Evolutionary conservation across 2,888 invertebrate species (phyloP), one percentile per base, ranked within the genome.

Genomic region (Parnassius glacialis): DNA sequence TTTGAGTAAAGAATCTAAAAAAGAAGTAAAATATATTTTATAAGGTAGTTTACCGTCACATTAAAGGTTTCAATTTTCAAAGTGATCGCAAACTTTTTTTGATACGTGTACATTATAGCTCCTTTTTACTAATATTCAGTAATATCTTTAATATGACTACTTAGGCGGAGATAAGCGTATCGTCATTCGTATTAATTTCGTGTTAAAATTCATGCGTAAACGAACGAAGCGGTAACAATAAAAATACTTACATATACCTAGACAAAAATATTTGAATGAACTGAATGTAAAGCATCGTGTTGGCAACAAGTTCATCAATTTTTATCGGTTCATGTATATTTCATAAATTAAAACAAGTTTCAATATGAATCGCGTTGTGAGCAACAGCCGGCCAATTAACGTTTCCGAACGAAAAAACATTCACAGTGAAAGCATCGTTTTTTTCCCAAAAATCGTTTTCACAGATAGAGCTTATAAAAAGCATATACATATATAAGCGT

Each of bases 271-370:
- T 52, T 43, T n/a, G 25, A 58, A 10, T 41, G 52, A 7, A 10
- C 12, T 9, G 41, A 47, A 61, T 42, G 41, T 48, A 48, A 59
- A 48, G 20, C 43, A n/a, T 41, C 25, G 16, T n/a, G 25, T 53
- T 50, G 43, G 42, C 48, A 55, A 56, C 55, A 57, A 53, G 47
- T 62, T 53, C 57, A 61, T 61, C 52, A 62, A 43, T 62, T 62
- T 62, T 57, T 57, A 61, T 57, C 61, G 61, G 52, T 62, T 57
- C 57, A 48, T 48, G 57, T 43, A 57, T 62, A 57, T 63, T 59
- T 59, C 59, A 63, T 63, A 63, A 63, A 59, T 59, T 63, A 59
- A 63, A 63, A 63, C 62, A 59, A 62, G 55, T 52, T 45, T 52
- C 63, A 56, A 63, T 59, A 59, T 52, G 63, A 59, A 63, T 59